These are phyloP conservation scores for Hypolimnas misippus DNA, from an alignment of 2,888 invertebrate species.

Conservation along the genomic window DNA sequence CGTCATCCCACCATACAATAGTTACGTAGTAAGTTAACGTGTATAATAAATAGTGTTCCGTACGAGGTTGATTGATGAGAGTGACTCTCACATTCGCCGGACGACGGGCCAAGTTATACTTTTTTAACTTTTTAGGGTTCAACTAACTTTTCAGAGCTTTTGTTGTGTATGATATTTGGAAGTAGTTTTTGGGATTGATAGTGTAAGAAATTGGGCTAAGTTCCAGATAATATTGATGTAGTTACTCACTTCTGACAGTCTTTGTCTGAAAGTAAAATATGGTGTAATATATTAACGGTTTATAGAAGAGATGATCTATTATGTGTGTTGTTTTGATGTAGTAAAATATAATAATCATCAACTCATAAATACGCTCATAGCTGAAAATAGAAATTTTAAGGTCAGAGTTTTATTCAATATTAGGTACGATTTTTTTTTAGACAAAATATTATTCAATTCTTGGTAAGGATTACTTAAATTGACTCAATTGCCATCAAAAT, in stretches of 20 bases:
- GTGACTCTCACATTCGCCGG: slow-evolving; percentile 63
- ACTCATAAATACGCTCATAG: too few relatives aligned
- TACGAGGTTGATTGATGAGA: slow-evolving; percentile 69
- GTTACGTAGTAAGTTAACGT: slow-evolving; percentile 5
- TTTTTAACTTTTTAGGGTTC: slow-evolving; percentile 60
- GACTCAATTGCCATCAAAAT: too few relatives aligned
- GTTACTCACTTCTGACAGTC: not conserved
- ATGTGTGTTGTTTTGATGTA: too few relatives aligned
- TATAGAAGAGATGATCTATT: too few relatives aligned
- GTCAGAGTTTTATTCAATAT: too few relatives aligned
- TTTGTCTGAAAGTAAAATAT: not conserved
- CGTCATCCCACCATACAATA: not conserved
- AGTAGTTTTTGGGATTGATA: not conserved
- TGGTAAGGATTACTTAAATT: too few relatives aligned
- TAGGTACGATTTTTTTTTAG: too few relatives aligned
- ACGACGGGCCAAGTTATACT: slow-evolving; percentile 66
- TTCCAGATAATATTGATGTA: not conserved
- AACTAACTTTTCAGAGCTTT: slow-evolving; percentile 20
- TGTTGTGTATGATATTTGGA: not conserved
- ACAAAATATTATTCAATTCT: too few relatives aligned
- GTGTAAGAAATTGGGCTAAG: not conserved
- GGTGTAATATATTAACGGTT: too few relatives aligned
- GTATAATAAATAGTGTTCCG: slow-evolving; percentile 35
- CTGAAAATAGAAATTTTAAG: too few relatives aligned
- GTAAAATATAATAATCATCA: too few relatives aligned